Conservation (phyloP, 2,113 vertebrate genomes). For the Sapayoa aenigma region DNA sequence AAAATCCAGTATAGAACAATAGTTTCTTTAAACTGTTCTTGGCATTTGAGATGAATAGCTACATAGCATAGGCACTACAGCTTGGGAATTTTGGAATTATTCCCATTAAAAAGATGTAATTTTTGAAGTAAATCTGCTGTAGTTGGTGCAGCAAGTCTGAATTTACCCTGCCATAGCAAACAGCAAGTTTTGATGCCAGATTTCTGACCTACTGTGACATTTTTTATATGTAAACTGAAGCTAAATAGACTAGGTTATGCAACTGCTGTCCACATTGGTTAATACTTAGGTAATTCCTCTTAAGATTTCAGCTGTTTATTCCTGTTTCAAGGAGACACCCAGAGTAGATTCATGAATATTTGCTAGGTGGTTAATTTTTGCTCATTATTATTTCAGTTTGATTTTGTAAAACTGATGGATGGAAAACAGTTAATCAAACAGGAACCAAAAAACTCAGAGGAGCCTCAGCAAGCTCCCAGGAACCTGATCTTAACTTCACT, state of each 20-base stretch:
- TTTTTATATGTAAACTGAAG: background rate
- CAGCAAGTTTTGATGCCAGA: background rate
- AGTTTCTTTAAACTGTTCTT: background rate
- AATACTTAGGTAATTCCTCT: background rate
- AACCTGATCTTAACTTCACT: constrained; percentile 88
- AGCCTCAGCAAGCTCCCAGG: constrained; percentile 79
- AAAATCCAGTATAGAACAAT: background rate
- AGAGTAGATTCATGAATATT: background rate
- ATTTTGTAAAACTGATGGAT: constrained; percentile 97
- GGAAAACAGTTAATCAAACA: constrained; percentile 92
- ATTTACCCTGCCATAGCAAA: background rate
- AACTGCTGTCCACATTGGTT: background rate
- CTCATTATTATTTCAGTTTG: constrained; percentile 82
- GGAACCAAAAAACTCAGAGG: constrained; percentile 81
- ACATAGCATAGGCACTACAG: background rate
- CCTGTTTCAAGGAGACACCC: background rate
- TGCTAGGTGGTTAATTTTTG: constrained; percentile 17
- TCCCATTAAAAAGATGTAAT: background rate
- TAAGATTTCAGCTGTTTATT: background rate
- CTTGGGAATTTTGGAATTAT: background rate
- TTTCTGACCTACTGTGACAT: background rate
- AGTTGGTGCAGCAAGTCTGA: background rate
- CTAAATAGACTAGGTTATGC: background rate
- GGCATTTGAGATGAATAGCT: background rate
- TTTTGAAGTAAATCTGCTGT: background rate